Evolutionary conservation across 2,113 vertebrate species (phyloP).

Genomic region (Malurus melanocephalus): DNA sequence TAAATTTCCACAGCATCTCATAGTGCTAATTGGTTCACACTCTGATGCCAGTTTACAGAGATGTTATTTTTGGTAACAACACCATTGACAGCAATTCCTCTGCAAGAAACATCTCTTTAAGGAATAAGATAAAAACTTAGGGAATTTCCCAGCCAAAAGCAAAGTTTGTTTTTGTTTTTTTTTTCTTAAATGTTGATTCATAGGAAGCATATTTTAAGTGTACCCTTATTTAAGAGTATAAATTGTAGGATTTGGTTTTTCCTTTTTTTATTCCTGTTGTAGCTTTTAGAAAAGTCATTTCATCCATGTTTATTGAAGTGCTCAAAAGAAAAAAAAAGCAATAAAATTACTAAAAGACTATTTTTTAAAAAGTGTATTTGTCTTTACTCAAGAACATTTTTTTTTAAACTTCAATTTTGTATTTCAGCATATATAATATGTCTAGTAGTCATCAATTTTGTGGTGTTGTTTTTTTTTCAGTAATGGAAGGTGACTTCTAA

Average conservation of each 20-base stretch:
- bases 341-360: background rate
- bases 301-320: background rate
- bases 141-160: background rate
- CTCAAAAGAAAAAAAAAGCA: background rate
- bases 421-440: background rate
- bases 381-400: background rate
- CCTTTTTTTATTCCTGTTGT: background rate
- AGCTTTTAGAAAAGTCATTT: background rate
- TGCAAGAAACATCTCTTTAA: background rate
- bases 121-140: background rate
- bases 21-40: constrained; percentile 52
- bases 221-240: background rate
- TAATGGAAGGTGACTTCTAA: constrained; percentile 15
- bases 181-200: background rate
- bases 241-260: accelerated
- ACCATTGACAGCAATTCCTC: background rate
- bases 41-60: constrained; percentile 12
- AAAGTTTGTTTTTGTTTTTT: background rate
- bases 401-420: background rate
- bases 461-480: background rate
- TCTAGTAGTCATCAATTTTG: background rate
- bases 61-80: constrained; percentile 24
- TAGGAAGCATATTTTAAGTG: background rate
- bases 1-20: constrained; percentile 31
- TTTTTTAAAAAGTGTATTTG: background rate